Conservation (phyloP, 2,113 vertebrate species). For the Sigmodon hispidus region DNA sequence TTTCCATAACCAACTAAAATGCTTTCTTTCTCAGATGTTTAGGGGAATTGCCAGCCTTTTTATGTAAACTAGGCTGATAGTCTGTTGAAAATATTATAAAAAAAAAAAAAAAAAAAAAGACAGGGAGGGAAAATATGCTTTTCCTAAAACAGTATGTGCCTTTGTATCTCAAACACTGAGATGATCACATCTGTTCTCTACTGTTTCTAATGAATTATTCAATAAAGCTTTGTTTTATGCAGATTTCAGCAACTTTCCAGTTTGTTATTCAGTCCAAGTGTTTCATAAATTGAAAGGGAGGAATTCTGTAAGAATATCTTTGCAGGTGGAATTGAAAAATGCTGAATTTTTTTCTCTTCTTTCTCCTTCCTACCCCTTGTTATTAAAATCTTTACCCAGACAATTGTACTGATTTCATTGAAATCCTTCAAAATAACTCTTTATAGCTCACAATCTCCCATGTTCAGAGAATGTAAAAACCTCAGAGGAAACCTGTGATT, state of each 20-base stretch:
- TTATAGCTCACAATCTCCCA: slow-evolving; percentile 58
- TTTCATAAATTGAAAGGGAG: slow-evolving; percentile 78
- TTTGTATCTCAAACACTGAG: slow-evolving; percentile 77
- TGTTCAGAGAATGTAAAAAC: slow-evolving; percentile 69
- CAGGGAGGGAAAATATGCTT: slow-evolving; percentile 57
- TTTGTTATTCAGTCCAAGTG: slow-evolving; percentile 77
- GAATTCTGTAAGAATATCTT: slow-evolving; percentile 75
- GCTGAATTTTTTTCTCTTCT: slow-evolving; percentile 70
- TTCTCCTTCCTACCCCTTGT: slow-evolving; percentile 75
- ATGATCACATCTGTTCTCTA: slow-evolving; percentile 76
- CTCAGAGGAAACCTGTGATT: slow-evolving; percentile 77
- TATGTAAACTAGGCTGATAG: slow-evolving; percentile 43
- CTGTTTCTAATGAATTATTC: slow-evolving; percentile 82
- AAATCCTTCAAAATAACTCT: slow-evolving; percentile 79
- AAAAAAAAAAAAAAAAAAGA: background rate
- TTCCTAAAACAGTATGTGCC: slow-evolving; percentile 63
- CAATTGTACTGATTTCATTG: slow-evolving; percentile 83
- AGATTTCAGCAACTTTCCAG: slow-evolving; percentile 81
- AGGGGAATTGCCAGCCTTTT: slow-evolving; percentile 43
- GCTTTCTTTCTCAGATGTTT: slow-evolving; percentile 35
- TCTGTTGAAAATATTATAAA: slow-evolving; percentile 17
- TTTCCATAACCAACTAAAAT: slow-evolving; percentile 13
- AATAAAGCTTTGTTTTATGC: slow-evolving; percentile 82
- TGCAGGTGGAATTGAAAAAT: slow-evolving; percentile 78
- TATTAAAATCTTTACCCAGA: slow-evolving; percentile 80